phyloP scores from a whole-genome alignment of 2,797 vertebrate genomes.

The Peromyscus nudipes region DNA sequence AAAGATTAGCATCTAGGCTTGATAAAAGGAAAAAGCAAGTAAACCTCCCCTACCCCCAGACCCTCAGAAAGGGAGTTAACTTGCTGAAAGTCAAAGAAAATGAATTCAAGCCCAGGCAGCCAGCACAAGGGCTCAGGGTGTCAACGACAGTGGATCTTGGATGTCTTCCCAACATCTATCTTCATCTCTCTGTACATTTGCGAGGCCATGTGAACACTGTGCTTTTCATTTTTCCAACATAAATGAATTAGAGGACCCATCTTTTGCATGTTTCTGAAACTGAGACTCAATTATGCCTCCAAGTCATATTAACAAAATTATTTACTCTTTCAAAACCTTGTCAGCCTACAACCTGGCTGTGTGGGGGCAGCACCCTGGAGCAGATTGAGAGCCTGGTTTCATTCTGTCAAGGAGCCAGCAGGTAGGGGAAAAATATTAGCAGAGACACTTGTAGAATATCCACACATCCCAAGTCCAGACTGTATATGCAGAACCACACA shows the following conservation, averaged over 20 bases:
- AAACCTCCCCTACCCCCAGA: neutral
- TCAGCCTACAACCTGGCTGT: neutral
- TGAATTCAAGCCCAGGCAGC: neutral
- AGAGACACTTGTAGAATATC: neutral
- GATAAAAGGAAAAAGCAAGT: neutral
- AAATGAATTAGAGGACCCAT: neutral
- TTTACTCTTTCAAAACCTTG: neutral
- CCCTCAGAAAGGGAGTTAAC: neutral
- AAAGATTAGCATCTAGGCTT: neutral
- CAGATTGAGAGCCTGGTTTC: neutral
- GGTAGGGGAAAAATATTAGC: neutral
- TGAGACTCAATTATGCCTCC: neutral
- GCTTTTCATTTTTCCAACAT: neutral
- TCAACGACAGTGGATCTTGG: neutral
- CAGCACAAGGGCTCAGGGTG: neutral
- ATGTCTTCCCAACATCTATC: fast-evolving
- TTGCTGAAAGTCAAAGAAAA: conserved; percentile 36
- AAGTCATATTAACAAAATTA: conserved; percentile 34
- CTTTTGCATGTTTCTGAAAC: neutral
- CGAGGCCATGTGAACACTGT: neutral
- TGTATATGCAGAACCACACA: neutral
- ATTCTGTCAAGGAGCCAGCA: neutral
- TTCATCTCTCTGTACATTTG: neutral
- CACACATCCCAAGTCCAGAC: neutral
- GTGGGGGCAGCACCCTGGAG: neutral